Evolutionary conservation across 2,113 vertebrate genomes (phyloP), one percentile per base, ranked within the genome.

Genomic region (Gallinago jamesoni): DNA sequence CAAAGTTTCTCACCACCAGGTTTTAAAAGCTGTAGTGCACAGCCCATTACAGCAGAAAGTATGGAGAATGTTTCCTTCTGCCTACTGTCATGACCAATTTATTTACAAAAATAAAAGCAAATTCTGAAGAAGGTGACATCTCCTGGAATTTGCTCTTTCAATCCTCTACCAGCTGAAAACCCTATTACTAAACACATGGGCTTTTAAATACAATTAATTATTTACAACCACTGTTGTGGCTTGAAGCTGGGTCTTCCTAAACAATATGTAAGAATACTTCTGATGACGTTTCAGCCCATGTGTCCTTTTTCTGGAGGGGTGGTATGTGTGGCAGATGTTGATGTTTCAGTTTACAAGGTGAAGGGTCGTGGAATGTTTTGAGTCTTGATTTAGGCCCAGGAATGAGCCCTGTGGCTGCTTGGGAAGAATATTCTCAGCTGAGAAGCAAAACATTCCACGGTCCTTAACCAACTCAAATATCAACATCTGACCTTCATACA

Each of bases 341-440:
- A 79, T 84, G 60, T 93, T 96, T 92, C 76, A 47, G 35, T 92
- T 95, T 83, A 79, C n/a, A 94, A 89, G 83, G 83, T 2, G 8
- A 94, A 91, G 74, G 83, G 74, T 95, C 43, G 0, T 89, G 95
- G 94, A 97, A 96, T 95, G 92, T 96, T 97, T 94, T 95, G 66
- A 92, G 81, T 96, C 94, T 91, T 81, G 77, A 87, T 95, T 97
- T 95, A 94, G 91, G 87, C 84, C 25, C 66, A 77, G 89, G 86
- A 96, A 96, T 12, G 12, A 96, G 43, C 81, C 62, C 80, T 89
- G 77, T 0, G 16, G 74, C 93, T 93, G 70, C 94, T 96, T 96
- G 94, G 96, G 89, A 96, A 96, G 94, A 94, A 94, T 89, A 96
- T 96, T 97, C 93, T 94, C 77, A 94, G 45, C 95, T 96, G 96